A percentile compares a stretch with the other conserved stretches of the same genome.
phyloP scores from a whole-genome alignment of 1,140 invertebrate species.

The Bombus soroeensis region DNA sequence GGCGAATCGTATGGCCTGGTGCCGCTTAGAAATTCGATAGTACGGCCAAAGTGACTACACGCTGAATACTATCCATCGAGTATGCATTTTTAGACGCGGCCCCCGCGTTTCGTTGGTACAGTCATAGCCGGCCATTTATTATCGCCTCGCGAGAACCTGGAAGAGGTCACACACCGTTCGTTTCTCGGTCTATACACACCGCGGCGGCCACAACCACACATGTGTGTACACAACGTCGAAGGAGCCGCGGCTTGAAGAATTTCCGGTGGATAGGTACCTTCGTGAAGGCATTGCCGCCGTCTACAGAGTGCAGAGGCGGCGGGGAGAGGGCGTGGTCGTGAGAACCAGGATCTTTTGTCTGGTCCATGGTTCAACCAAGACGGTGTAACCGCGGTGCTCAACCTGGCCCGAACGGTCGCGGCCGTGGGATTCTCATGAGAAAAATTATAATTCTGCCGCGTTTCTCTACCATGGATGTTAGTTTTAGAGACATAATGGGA shows the following conservation, averaged over 20 bases:
- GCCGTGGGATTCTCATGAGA: neutral
- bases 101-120: constrained; percentile 44
- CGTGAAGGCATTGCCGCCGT: constrained; percentile 68
- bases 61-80: constrained; percentile 41
- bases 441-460: neutral
- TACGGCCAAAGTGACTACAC: constrained; percentile 34
- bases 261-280: constrained; percentile 74
- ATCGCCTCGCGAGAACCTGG: constrained; percentile 59
- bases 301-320: constrained; percentile 62
- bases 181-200: constrained; percentile 31
- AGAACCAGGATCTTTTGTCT: constrained; percentile 79
- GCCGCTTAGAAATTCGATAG: constrained; percentile 64
- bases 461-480: neutral
- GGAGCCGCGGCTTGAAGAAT: constrained; percentile 65
- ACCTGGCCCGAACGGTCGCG: constrained; percentile 21
- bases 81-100: constrained; percentile 47
- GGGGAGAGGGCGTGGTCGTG: constrained; percentile 77
- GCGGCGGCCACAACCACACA: neutral
- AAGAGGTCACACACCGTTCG: constrained; percentile 58
- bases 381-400: constrained; percentile 69
- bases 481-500: neutral
- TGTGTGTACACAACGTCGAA: constrained; percentile 42
- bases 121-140: constrained; percentile 60
- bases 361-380: constrained; percentile 69
- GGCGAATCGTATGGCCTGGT: constrained; percentile 23